A percentile compares a stretch with the other conserved stretches of the same genome.
These are phyloP conservation scores for Falco peregrinus DNA, from an alignment of 2,797 vertebrate genomes.

Conservation along the genomic window DNA sequence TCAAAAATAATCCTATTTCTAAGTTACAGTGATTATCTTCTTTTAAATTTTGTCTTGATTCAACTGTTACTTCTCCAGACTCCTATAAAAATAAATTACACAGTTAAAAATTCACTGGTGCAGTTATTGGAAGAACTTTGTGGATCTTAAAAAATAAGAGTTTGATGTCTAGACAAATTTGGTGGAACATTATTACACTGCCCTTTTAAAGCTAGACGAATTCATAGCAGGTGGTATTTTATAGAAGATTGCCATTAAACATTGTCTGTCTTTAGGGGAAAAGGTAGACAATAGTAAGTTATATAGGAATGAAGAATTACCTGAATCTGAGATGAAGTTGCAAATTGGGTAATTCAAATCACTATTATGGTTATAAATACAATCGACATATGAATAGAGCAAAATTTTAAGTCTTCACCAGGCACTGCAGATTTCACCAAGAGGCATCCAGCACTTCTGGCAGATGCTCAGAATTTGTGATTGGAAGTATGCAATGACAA, in stretches of 20 bases:
- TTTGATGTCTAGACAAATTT: constrained; percentile 43
- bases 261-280: constrained; percentile 19
- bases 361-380: constrained; percentile 49
- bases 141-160: background rate
- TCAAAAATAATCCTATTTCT: background rate
- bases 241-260: constrained; percentile 53
- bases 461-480: background rate
- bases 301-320: constrained; percentile 39
- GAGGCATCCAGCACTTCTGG: background rate
- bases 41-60: background rate
- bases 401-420: constrained; percentile 16
- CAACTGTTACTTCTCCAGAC: background rate
- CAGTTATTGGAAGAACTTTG: background rate
- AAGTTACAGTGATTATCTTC: background rate
- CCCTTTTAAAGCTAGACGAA: constrained; percentile 23
- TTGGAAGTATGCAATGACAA: background rate
- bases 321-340: constrained; percentile 22
- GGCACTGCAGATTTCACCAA: background rate
- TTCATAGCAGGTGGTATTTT: constrained; percentile 30
- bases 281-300: constrained; percentile 39
- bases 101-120: background rate
- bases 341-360: constrained; percentile 36
- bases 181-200: background rate
- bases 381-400: background rate
- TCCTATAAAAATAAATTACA: background rate